phyloP scores from a whole-genome alignment of 1,140 invertebrate genomes.

The Macrobrachium rosenbergii region DNA sequence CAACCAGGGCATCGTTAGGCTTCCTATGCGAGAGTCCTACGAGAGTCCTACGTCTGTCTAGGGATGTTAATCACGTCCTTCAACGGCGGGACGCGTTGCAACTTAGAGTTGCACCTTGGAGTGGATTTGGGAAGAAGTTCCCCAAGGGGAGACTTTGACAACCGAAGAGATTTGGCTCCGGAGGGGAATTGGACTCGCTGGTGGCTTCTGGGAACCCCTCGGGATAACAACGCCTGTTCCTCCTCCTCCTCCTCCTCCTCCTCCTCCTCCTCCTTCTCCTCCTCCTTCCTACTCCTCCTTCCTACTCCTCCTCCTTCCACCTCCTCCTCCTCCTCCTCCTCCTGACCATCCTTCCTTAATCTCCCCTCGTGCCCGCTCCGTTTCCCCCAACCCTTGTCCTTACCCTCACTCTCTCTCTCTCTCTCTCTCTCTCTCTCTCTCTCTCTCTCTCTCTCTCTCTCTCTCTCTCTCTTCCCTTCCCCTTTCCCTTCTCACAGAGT shows the following conservation, averaged over 20 bases:
- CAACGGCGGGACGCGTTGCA: too few relatives aligned
- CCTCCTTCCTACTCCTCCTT: background rate
- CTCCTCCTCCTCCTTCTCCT: background rate
- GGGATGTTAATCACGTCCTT: too few relatives aligned
- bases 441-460: slow-evolving; percentile 15
- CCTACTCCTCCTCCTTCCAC: background rate
- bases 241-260: background rate
- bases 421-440: background rate
- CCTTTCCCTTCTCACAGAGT: slow-evolving; percentile 38
- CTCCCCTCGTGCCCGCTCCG: background rate
- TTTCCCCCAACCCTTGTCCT: background rate
- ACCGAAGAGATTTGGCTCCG: background rate
- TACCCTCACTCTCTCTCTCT: background rate
- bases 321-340: background rate
- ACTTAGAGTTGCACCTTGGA: too few relatives aligned
- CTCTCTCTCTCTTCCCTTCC: background rate
- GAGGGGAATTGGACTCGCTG: background rate
- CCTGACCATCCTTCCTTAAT: too few relatives aligned
- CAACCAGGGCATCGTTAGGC: background rate
- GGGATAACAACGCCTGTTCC: background rate
- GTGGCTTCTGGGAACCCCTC: background rate
- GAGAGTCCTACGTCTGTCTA: background rate
- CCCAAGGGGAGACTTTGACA: background rate
- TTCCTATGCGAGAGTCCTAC: background rate
- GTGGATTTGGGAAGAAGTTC: background rate